Evolutionary conservation across 2,113 vertebrate species (phyloP).

Genomic region (Sigmodon hispidus): DNA sequence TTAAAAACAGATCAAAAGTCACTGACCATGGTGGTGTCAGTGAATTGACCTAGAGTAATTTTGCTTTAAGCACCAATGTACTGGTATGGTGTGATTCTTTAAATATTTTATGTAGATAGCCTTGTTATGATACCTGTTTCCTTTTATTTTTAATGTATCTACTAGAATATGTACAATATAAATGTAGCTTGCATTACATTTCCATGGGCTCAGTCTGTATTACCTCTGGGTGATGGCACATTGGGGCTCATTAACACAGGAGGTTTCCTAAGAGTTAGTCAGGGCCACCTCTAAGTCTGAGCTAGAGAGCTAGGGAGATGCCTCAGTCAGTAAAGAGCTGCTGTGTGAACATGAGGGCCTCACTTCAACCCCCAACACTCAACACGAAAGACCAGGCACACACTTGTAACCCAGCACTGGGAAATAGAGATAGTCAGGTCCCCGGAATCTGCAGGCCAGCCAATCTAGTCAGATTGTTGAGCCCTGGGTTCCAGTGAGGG

Average conservation of each 20-base stretch:
- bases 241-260: neutral
- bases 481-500: neutral
- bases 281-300: neutral
- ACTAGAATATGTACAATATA: slow-evolving; percentile 17
- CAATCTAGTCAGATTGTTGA: neutral
- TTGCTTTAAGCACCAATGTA: neutral
- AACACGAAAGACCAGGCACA: neutral
- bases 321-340: neutral
- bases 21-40: neutral
- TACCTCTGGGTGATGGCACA: neutral
- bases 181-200: neutral
- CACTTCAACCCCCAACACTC: neutral
- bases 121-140: slow-evolving; percentile 33
- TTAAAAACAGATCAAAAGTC: slow-evolving; percentile 9
- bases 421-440: neutral
- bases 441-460: neutral
- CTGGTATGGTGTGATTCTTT: slow-evolving; percentile 6
- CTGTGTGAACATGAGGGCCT: neutral
- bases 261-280: neutral
- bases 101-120: slow-evolving; percentile 55
- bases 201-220: neutral
- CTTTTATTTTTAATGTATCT: slow-evolving; percentile 38
- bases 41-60: slow-evolving; percentile 7
- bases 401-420: neutral
- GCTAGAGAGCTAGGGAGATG: neutral